Base-by-base conservation (phyloP, 2,888 invertebrate genomes). In the Eueremaeus valkanovi region DNA sequence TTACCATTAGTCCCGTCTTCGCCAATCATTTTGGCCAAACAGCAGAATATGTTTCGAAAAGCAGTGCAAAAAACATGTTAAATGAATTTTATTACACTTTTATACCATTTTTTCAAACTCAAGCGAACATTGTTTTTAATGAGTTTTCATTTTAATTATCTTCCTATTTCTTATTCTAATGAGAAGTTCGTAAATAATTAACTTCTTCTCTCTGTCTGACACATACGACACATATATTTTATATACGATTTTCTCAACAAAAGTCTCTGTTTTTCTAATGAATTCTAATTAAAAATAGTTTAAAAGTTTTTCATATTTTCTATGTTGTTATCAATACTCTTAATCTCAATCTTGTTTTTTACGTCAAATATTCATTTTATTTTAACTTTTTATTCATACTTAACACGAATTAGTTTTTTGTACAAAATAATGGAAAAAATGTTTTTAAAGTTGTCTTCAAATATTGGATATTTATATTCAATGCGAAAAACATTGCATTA, bases 31-130 rank as follows among this genome's bases (percentile, higher is more conserved):
- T 29, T 70, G 42, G 33, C 70, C 16, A 70, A 70, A 45, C 70
- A 42, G 11, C 70, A 42, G 11, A 45, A 27, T 8, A 27, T 70
- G 27, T 70, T 45, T 27, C 70, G 70, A n/a, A 70, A 70, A 70
- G 27, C 70, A 27, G 70, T 45, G 70, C 70, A 70, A 70, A 70
- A 70, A 70, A 70, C 27, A 24, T 70, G 70, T 45, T 70, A 70
- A 70, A 21, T 9, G 29, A 58, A 29, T 18, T 29, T 31, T 55
- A 24, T 27, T 24, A 24, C 13, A 24, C 24, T 24, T 55, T 55
- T 27, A n/a, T 27, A 55, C 55, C 51, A 21, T 51, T 11, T 55
- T 55, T 27, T 55, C 27, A 24, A 55, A 5, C 29, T 58, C 31
- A 29, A 58, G 16, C n/a, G 11, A 13, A 24, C 29, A 58, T 58